phyloP scores from a whole-genome alignment of 2,797 vertebrate species.

The Enteromius radiatus region DNA sequence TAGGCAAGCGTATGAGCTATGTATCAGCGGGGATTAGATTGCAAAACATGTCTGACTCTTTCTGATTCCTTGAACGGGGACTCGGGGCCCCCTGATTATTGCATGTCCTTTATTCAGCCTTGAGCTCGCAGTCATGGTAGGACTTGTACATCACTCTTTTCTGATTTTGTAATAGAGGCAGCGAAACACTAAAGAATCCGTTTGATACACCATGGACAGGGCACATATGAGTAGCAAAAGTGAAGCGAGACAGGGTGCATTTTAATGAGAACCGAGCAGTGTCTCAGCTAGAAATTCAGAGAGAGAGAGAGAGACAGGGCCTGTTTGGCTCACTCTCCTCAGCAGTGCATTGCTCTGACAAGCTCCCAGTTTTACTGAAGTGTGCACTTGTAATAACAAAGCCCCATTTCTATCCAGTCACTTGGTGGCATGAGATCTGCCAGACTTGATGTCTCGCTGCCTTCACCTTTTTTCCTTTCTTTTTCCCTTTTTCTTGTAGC shows the following conservation, averaged over 20 bases:
- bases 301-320: conserved; percentile 44
- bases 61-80: conserved; percentile 25
- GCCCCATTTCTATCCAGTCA: conserved; percentile 60
- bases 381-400: conserved; percentile 60
- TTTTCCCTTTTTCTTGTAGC: conserved; percentile 47
- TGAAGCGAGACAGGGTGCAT: conserved; percentile 37
- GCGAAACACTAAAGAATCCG: conserved; percentile 45
- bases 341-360: conserved; percentile 53
- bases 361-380: conserved; percentile 54
- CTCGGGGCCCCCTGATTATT: conserved; percentile 30
- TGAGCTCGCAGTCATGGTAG: conserved; percentile 38
- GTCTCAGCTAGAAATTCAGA: conserved; percentile 39
- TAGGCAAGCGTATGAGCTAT: neutral
- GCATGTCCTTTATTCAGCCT: conserved; percentile 41
- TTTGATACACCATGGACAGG: conserved; percentile 38
- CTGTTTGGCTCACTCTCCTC: conserved; percentile 52
- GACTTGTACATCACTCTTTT: conserved; percentile 39
- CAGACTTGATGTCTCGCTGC: conserved; percentile 57
- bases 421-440: conserved; percentile 58
- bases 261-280: conserved; percentile 46
- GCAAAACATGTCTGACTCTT: conserved; percentile 22
- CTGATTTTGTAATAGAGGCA: conserved; percentile 43
- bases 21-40: conserved; percentile 5
- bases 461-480: conserved; percentile 49
- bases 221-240: conserved; percentile 31